Conservation (phyloP, 2,797 vertebrate species). For the Ispidina picta region DNA sequence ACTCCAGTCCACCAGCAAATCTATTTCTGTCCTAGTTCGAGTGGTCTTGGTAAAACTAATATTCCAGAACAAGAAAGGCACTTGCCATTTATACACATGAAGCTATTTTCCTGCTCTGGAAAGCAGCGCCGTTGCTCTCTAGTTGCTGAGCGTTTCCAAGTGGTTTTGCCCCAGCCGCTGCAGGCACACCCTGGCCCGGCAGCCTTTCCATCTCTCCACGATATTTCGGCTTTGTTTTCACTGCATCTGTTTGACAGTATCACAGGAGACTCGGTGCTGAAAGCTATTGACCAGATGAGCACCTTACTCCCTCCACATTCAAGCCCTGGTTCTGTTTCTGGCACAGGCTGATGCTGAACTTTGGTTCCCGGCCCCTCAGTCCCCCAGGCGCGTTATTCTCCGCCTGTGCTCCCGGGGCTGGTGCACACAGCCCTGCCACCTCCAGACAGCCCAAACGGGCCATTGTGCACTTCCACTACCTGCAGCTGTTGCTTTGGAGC, state of each 20-base stretch:
- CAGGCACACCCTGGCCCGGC: background rate
- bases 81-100: background rate
- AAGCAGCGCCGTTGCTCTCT: background rate
- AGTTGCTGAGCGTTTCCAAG: background rate
- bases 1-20: background rate
- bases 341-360: background rate
- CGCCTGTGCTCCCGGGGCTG: background rate
- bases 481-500: constrained; percentile 56
- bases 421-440: background rate
- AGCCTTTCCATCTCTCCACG: background rate
- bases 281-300: background rate
- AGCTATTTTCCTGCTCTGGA: background rate
- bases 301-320: background rate
- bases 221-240: background rate
- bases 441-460: background rate
- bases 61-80: background rate
- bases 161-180: background rate
- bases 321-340: background rate
- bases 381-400: background rate
- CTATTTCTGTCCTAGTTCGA: background rate
- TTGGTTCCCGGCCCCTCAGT: background rate
- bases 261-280: background rate
- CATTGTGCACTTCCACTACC: background rate
- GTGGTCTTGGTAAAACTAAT: background rate
- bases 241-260: constrained; percentile 24